phyloP scores from a whole-genome alignment of 1,140 invertebrate species.

The Protaetia brevitarsis region DNA sequence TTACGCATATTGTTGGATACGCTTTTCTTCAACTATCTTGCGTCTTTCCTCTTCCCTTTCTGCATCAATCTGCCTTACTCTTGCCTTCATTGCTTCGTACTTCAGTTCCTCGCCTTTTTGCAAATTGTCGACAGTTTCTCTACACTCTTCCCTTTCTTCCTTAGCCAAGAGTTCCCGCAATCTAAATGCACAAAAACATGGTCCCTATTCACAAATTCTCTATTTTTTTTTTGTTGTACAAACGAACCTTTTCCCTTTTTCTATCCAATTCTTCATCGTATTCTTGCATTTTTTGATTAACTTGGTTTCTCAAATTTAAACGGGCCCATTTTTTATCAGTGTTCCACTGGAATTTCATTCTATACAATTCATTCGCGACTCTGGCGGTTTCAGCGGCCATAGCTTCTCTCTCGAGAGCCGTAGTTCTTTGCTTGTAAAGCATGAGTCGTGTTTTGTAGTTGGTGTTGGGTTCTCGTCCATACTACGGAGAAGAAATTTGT shows the following conservation, averaged over 20 bases:
- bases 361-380: neutral
- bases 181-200: conserved; percentile 25
- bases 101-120: conserved; percentile 39
- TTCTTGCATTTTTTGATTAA: conserved; percentile 27
- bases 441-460: conserved; percentile 32
- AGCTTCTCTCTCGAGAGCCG: conserved; percentile 19
- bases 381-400: conserved; percentile 25
- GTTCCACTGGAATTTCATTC: neutral
- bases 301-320: conserved; percentile 10
- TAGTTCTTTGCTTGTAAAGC: conserved; percentile 35
- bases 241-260: conserved; percentile 36
- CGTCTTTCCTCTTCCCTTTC: conserved; percentile 41
- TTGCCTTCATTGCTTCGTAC: conserved; percentile 41
- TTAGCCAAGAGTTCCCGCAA: conserved; percentile 38
- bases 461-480: conserved; percentile 33
- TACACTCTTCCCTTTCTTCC: conserved; percentile 39
- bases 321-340: neutral
- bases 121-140: conserved; percentile 40
- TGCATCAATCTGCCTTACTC: conserved; percentile 35
- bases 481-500: conserved; percentile 26
- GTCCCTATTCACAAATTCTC: neutral
- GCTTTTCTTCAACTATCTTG: conserved; percentile 43
- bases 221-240: neutral
- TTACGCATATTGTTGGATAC: conserved; percentile 46
- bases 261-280: conserved; percentile 41